Conservation (phyloP, 2,888 invertebrate species). For the Heliconius aoede region DNA sequence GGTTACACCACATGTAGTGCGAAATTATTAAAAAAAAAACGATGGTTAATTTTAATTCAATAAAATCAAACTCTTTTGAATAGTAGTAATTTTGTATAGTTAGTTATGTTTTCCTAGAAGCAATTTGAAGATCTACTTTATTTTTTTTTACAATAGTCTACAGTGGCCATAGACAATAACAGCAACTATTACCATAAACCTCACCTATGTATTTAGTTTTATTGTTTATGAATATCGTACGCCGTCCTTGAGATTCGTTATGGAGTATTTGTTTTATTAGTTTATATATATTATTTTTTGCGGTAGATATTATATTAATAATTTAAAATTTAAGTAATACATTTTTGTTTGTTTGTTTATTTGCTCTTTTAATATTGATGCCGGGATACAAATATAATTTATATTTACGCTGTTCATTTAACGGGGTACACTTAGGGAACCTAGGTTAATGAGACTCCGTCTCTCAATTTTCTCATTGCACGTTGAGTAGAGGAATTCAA, state of each 20-base stretch:
- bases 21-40: too few species aligned
- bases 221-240: constrained; percentile 13
- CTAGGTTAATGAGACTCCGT: too few species aligned
- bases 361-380: background rate
- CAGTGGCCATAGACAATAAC: background rate
- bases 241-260: constrained; percentile 22
- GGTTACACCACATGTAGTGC: too few species aligned
- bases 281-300: background rate
- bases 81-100: background rate
- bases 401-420: too few species aligned
- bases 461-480: too few species aligned
- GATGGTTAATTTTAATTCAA: too few species aligned
- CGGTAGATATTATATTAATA: background rate
- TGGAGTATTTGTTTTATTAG: constrained; percentile 3
- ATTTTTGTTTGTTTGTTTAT: constrained; percentile 1
- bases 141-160: background rate
- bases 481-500: background rate
- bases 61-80: background rate
- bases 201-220: constrained; percentile 22
- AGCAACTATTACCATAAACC: background rate
- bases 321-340: background rate
- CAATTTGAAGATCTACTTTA: background rate
- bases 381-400: background rate
- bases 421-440: too few species aligned
- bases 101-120: background rate